phyloP scores from a whole-genome alignment of 2,113 vertebrate species.

The Carassius carassius region DNA sequence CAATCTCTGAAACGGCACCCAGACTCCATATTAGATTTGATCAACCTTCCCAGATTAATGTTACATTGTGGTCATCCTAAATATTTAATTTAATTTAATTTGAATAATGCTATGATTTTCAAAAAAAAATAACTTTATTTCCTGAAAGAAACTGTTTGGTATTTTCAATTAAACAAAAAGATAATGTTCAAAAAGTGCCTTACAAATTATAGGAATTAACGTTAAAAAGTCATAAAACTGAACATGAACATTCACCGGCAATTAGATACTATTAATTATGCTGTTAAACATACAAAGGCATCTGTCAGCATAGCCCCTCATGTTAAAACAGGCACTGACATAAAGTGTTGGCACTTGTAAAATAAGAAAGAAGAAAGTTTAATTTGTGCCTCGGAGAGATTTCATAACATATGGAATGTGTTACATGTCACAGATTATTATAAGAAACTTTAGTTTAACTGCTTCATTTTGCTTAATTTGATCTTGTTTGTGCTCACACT shows the following conservation, averaged over 20 bases:
- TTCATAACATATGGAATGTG: neutral
- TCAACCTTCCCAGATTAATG: neutral
- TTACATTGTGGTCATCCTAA: neutral
- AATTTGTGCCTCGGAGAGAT: neutral
- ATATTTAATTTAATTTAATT: neutral
- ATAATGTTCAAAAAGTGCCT: neutral
- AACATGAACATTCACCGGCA: neutral
- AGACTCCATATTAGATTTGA: neutral
- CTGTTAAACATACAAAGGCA: neutral
- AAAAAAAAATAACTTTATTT: neutral
- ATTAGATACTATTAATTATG: neutral
- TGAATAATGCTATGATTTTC: neutral
- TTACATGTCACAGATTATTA: neutral
- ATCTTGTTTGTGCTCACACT: slow-evolving; percentile 7
- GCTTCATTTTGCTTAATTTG: slow-evolving; percentile 5
- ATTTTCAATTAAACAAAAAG: neutral
- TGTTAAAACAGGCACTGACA: neutral
- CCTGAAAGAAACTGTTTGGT: neutral
- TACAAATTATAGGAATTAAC: neutral
- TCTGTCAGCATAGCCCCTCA: neutral
- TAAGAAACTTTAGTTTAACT: slow-evolving; percentile 10
- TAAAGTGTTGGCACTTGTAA: slow-evolving; percentile 2
- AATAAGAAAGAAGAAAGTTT: neutral
- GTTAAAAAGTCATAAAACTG: neutral
- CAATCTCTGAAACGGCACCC: neutral